These are phyloP conservation scores for Rhizomys pruinosus DNA, from an alignment of 2,113 vertebrate genomes.

Conservation along the genomic window DNA sequence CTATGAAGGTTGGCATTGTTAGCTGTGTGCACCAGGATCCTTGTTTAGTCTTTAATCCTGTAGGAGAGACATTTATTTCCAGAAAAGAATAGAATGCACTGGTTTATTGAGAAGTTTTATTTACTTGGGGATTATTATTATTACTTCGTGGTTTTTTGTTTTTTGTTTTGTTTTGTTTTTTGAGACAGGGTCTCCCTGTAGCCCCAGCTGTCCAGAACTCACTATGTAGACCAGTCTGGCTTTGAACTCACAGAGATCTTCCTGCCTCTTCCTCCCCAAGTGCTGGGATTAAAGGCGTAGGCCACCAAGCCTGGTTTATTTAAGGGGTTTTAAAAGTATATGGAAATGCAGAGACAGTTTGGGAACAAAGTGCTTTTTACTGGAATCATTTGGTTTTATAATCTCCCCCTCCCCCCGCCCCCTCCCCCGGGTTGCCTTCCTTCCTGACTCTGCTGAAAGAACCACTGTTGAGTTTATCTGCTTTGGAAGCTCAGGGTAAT, in stretches of 20 bases:
- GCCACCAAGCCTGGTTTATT: too few species aligned
- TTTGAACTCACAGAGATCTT: too few species aligned
- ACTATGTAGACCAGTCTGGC: too few species aligned
- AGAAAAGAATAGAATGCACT: background rate
- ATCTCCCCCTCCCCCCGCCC: too few species aligned
- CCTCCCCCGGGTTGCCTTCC: background rate
- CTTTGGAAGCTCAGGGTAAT: background rate
- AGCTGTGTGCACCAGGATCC: background rate
- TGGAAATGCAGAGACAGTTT: background rate
- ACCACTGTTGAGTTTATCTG: background rate
- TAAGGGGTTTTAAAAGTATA: background rate
- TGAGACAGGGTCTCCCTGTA: too few species aligned
- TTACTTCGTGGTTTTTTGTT: too few species aligned
- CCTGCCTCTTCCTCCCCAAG: too few species aligned
- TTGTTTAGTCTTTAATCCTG: background rate
- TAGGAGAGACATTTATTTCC: background rate
- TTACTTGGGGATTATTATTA: background rate
- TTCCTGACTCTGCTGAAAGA: conserved; percentile 25
- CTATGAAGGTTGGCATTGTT: background rate
- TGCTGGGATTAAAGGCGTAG: too few species aligned
- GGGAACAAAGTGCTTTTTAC: background rate
- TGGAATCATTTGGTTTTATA: conserved; percentile 38
- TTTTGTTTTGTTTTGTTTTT: too few species aligned
- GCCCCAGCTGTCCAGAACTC: too few species aligned
- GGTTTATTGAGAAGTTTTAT: background rate